phyloP scores from a whole-genome alignment of 2,797 vertebrate genomes.

The Streptopelia turtur region DNA sequence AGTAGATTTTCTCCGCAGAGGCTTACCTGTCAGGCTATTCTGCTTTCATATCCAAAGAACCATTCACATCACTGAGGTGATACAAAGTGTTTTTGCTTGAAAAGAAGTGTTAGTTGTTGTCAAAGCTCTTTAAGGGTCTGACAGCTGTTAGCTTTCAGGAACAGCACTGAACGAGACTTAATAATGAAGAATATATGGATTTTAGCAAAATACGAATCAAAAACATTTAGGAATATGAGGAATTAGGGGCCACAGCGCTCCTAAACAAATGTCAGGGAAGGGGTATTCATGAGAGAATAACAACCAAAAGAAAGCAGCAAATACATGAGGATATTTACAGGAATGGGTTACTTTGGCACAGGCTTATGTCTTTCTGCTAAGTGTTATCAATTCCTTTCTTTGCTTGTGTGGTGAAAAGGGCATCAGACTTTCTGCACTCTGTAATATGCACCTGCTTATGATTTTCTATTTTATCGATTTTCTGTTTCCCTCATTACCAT shows the following conservation, averaged over 20 bases:
- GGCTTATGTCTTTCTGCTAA: background rate
- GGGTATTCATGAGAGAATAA: background rate
- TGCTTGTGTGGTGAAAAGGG: background rate
- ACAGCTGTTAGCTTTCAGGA: background rate
- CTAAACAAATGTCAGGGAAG: background rate
- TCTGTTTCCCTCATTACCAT: background rate
- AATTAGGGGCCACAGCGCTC: background rate
- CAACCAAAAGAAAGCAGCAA: background rate
- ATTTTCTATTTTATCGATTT: background rate
- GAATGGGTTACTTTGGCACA: background rate
- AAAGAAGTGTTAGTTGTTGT: background rate
- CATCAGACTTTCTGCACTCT: background rate
- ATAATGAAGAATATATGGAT: background rate
- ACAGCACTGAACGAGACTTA: background rate
- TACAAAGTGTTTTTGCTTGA: background rate
- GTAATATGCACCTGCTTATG: background rate
- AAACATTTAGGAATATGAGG: background rate
- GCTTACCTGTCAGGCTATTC: background rate
- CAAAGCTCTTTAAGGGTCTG: background rate
- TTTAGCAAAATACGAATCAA: background rate
- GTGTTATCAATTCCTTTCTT: background rate
- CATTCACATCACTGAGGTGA: background rate
- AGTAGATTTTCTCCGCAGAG: background rate
- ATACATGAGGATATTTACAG: background rate
- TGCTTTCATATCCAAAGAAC: background rate